Evolutionary conservation across 2,113 vertebrate species (phyloP).

Genomic region (Xiphias gladius): DNA sequence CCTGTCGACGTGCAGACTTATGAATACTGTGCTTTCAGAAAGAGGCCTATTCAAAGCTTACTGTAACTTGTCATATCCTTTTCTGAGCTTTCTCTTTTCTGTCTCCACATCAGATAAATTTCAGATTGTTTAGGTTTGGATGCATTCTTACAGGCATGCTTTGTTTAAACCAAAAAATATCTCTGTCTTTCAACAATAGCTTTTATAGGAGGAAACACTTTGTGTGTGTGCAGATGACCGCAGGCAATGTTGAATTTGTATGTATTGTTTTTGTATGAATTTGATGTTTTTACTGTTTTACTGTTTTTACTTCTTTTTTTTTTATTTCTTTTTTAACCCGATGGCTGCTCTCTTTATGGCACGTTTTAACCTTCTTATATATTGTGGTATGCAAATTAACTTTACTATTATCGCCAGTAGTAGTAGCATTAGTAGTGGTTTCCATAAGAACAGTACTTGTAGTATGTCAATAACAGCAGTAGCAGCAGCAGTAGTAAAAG

Average conservation of each 20-base stretch:
- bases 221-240: not conserved
- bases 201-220: not conserved
- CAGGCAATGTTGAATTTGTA: not conserved
- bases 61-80: not conserved
- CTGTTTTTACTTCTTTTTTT: not conserved
- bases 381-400: not conserved
- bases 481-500: too few species aligned
- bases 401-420: too few species aligned
- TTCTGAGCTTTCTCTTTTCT: slow-evolving; percentile 1
- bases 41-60: not conserved
- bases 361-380: not conserved
- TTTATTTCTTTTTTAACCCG: not conserved
- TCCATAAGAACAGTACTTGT: too few species aligned
- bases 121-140: not conserved
- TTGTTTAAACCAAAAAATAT: not conserved
- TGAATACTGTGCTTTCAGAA: not conserved
- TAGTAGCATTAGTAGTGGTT: too few species aligned
- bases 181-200: not conserved
- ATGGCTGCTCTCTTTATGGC: too few species aligned
- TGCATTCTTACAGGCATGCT: not conserved
- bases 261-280: too few species aligned
- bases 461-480: too few species aligned
- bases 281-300: not conserved
- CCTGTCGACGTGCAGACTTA: not conserved
- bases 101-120: not conserved